These are phyloP conservation scores for Podarcis siculus DNA, from an alignment of 2,797 vertebrate species.

Conservation along the genomic window DNA sequence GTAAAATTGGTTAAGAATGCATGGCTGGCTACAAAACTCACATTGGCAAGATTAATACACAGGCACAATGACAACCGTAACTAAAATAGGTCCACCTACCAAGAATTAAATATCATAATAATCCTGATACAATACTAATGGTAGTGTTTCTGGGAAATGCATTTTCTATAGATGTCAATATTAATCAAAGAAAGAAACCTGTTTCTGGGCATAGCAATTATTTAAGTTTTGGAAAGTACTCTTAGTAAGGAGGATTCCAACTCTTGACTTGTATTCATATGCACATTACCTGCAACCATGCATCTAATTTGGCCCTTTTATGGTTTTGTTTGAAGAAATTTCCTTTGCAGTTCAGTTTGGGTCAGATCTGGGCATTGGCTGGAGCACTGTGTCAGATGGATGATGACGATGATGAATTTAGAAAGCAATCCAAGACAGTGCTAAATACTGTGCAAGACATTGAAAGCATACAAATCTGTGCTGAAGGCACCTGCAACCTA, in stretches of 20 bases:
- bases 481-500: too few relatives aligned
- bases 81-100: slow-evolving; percentile 54
- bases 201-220: neutral
- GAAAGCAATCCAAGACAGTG: too few relatives aligned
- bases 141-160: slow-evolving; percentile 64
- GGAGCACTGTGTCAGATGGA: too few relatives aligned
- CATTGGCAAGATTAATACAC: slow-evolving; percentile 63
- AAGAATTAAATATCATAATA: slow-evolving; percentile 67
- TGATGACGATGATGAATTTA: too few relatives aligned
- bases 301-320: neutral
- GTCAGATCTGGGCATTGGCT: too few relatives aligned
- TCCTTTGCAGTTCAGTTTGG: too few relatives aligned
- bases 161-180: slow-evolving; percentile 26
- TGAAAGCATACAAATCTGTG: too few relatives aligned
- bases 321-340: neutral
- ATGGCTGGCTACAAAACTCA: slow-evolving; percentile 54
- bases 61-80: slow-evolving; percentile 13
- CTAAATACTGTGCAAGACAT: too few relatives aligned
- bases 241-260: neutral
- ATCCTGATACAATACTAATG: slow-evolving; percentile 55
- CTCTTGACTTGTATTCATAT: neutral
- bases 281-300: neutral
- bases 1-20: slow-evolving; percentile 62
- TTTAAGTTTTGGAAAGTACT: neutral
- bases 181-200: neutral